Base-by-base conservation (phyloP, 2,888 invertebrate genomes). In the Papilio demoleus region DNA sequence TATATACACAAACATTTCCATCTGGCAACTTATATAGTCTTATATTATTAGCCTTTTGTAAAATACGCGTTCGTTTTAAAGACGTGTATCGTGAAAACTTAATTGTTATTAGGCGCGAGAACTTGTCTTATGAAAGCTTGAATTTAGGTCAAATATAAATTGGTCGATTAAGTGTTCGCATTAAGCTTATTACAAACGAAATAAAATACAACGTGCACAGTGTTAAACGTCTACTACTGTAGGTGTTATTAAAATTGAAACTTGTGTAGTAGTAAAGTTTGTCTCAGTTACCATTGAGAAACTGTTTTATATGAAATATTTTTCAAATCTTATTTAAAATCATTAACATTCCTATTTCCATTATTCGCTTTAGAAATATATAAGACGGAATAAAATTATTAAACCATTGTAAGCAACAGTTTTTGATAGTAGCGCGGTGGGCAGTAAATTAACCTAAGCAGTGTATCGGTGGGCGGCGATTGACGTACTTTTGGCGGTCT, bases 401-500 rank as follows among this genome's bases (percentile, higher is more conserved):
- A 53, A 53, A 53, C 8, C 27, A 17, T n/a, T 31, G 60, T 72
- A 71, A 68, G 53, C 31, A 69, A 71, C 38, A 66, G 53, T 67
- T 66, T 72, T 75, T 72, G 62, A 70, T 68, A 73, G 24, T 62
- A 36, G 14, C 24, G 59, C 73, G 73, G 79, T 82, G 77, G 81
- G 80, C 77, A 78, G 81, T 79, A 77, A 79, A 80, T 79, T 76
- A 80, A 78, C 76, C 74, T 78, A 75, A 74, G 73, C 80, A 80
- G 79, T 79, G 75, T 79, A 76, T 75, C 75, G 81, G 91, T 91
- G 84, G 92, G 92, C 86, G 91, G 86, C 85, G 83, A 88, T 88
- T 90, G 90, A 91, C 90, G 91, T 90, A 84, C 83, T 86, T 86
- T 89, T 87, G 82, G 88, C 87, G 85, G 86, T 88, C 87, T 90